phyloP scores from a whole-genome alignment of 2,888 invertebrate species.

The Drosophila borealis region DNA sequence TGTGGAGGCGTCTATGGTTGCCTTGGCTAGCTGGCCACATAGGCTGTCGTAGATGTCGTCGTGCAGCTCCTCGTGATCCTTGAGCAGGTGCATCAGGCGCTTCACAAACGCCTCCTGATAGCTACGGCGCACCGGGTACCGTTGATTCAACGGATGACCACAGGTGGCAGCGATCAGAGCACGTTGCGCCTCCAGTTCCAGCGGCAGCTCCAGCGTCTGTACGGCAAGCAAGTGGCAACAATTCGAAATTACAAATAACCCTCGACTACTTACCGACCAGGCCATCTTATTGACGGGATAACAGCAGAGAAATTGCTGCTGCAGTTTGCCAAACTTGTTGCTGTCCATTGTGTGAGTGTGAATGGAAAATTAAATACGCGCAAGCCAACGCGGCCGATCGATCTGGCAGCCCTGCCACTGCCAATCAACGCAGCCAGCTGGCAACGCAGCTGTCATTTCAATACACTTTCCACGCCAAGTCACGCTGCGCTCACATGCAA shows the following conservation, averaged over 20 bases:
- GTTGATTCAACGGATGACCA: constrained; percentile 85
- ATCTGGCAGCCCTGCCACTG: constrained; percentile 41
- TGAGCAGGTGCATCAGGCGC: constrained; percentile 87
- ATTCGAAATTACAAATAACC: not conserved
- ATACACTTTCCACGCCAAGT: not conserved
- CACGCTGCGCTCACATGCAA: not conserved
- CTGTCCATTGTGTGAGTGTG: constrained; percentile 33
- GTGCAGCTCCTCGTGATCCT: constrained; percentile 86
- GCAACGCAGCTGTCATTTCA: constrained; percentile 30
- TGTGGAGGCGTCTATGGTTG: not conserved
- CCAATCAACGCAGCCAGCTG: constrained; percentile 19
- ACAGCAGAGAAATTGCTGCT: constrained; percentile 81
- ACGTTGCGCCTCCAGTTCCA: constrained; percentile 86
- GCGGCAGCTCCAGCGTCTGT: constrained; percentile 52
- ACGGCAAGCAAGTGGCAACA: constrained; percentile 5
- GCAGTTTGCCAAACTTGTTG: constrained; percentile 56
- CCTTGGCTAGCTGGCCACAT: constrained; percentile 70
- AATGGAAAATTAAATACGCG: constrained; percentile 1
- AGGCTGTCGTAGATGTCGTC: constrained; percentile 88
- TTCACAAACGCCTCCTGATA: constrained; percentile 90
- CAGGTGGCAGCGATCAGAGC: constrained; percentile 87
- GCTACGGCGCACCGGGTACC: constrained; percentile 87
- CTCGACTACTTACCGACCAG: constrained; percentile 59
- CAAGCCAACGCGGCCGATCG: not conserved
- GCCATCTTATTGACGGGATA: constrained; percentile 78